A percentile compares a stretch with the other conserved stretches of the same genome.
Conservation (phyloP, 1,140 invertebrate species). For the Danaus melanippus region DNA sequence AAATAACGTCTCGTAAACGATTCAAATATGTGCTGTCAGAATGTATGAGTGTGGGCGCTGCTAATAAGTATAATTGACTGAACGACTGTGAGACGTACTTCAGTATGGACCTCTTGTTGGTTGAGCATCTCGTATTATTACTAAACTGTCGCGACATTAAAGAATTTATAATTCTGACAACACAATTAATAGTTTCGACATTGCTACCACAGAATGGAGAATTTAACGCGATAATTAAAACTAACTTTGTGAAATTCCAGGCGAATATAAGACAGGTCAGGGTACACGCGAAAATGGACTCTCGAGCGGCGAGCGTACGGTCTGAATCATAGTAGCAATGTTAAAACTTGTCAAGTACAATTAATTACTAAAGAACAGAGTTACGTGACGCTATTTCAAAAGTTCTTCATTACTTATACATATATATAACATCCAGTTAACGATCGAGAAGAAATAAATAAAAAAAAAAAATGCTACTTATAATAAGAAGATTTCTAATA, state of each 20-base stretch:
- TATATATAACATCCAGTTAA: slow-evolving; percentile 61
- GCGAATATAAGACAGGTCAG: slow-evolving; percentile 13
- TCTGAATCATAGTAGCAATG: slow-evolving; percentile 52
- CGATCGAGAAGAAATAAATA: slow-evolving; percentile 32
- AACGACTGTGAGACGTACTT: too few species aligned
- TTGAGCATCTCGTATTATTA: slow-evolving; percentile 15
- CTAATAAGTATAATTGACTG: slow-evolving; percentile 56
- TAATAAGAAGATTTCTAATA: slow-evolving; percentile 14
- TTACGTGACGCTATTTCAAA: slow-evolving; percentile 43
- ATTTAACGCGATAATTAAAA: slow-evolving; percentile 18
- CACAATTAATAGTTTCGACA: slow-evolving; percentile 62
- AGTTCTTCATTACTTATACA: slow-evolving; percentile 63
- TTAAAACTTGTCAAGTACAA: slow-evolving; percentile 54
- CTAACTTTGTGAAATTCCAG: too few species aligned
- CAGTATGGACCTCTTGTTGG: not conserved
- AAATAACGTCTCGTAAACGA: slow-evolving; percentile 25
- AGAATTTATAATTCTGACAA: slow-evolving; percentile 42
- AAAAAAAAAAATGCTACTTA: slow-evolving; percentile 16
- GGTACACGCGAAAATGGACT: slow-evolving; percentile 19
- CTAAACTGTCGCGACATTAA: not conserved
- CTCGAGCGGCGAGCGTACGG: slow-evolving; percentile 7
- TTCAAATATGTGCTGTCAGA: slow-evolving; percentile 47
- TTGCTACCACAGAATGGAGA: slow-evolving; percentile 50
- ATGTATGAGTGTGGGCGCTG: slow-evolving; percentile 13
- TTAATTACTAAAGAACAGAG: slow-evolving; percentile 50